These are phyloP conservation scores for Leptogaster cylindrica DNA, from an alignment of 2,888 invertebrate species.

Conservation along the genomic window DNA sequence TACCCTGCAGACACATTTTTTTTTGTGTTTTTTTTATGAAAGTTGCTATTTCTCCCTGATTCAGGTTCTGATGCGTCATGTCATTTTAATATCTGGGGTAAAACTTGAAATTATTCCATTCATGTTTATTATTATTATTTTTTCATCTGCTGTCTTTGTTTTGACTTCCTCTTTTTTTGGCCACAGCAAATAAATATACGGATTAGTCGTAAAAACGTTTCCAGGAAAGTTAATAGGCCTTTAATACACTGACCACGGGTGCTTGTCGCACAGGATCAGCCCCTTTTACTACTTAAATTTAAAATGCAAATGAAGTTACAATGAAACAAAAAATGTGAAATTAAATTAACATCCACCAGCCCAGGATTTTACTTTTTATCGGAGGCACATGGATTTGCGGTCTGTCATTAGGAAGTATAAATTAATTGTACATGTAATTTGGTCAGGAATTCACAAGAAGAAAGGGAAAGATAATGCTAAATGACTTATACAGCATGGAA, in stretches of 20 bases:
- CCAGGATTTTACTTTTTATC: too few species aligned
- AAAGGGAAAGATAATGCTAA: too few species aligned
- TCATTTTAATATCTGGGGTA: slow-evolving; percentile 22
- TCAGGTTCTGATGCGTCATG: slow-evolving; percentile 2
- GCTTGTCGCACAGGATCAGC: too few species aligned
- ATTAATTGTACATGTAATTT: too few species aligned
- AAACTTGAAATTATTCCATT: slow-evolving; percentile 7
- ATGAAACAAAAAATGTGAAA: too few species aligned
- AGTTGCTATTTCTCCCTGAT: background rate
- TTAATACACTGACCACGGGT: slow-evolving; percentile 9
- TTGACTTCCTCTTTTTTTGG: too few species aligned
- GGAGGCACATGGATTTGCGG: too few species aligned
- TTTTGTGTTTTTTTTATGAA: background rate
- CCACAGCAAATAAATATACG: background rate
- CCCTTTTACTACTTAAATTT: background rate
- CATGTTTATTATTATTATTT: slow-evolving; percentile 6
- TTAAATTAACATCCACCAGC: too few species aligned
- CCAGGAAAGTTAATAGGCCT: background rate
- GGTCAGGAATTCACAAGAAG: too few species aligned
- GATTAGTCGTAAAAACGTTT: background rate
- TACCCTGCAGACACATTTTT: background rate
- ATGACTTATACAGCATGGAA: too few species aligned
- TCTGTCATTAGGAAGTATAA: too few species aligned
- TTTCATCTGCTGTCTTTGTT: background rate
- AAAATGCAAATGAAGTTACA: background rate